Evolutionary conservation across 2,888 invertebrate genomes (phyloP), one percentile per base, ranked within the genome.

Genomic region (Monoplex corrugatus): DNA sequence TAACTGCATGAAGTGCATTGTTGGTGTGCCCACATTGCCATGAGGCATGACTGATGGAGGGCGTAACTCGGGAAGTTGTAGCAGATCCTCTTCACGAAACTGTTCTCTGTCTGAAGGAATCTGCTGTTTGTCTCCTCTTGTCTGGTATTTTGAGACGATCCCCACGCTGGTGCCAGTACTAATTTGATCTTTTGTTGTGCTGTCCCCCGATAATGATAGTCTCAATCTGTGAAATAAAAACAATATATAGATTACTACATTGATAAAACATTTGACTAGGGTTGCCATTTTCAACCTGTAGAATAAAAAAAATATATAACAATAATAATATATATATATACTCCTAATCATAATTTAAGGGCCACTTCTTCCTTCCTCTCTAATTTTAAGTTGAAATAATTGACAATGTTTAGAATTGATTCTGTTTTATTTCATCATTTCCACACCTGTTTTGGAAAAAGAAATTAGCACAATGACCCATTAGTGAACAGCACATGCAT

Each of bases 21-120:
- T 96, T 3, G 96, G 96, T 2, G 97, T 97, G 8, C 97, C 97
- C 72, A 97, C 97, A 94, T 97, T 97, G 44, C 97, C 97, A 90
- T 96, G 93, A 6, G 96, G 96, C 96, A 97, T 96, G 3, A 96
- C 91, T 83, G 93, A 92, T 57, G 95, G 95, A 13, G 96, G 95
- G 63, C 94, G 92, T 80, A 96, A 91, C 90, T 96, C 96, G 88
- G 93, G 93, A 28, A 96, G 91, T 80, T 89, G 91, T n/a, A 93
- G 68, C 16, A 96, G 91, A 90, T 96, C 95, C 45, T 89, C 88
- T 84, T 92, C 84, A 28, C 95, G 94, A 89, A 96, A 95, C 5
- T 90, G 89, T 89, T 94, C 94, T 87, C 95, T 91, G 68, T 95
- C 93, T 72, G 89, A 43, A 45, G 94, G 94, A 45, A 95, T 93